These are phyloP conservation scores for Myrmecobius fasciatus DNA, from an alignment of 2,113 vertebrate genomes.

Conservation along the genomic window DNA sequence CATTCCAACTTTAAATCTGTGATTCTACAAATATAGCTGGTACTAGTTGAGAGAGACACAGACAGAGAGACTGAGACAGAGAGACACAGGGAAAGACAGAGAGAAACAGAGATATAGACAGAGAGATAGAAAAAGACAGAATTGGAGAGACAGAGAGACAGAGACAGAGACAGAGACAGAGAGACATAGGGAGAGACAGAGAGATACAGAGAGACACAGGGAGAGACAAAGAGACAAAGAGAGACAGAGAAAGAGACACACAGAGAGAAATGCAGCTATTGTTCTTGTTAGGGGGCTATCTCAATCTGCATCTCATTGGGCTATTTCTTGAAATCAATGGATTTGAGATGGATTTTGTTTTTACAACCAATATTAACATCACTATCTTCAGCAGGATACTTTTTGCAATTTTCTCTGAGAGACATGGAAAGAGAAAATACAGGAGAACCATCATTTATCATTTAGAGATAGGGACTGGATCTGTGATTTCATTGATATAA, in stretches of 20 bases:
- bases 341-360: background rate
- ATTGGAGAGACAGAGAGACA: no score
- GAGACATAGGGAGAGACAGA: no score
- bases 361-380: background rate
- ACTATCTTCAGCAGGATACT: background rate
- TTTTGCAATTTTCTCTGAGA: background rate
- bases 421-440: constrained; percentile 67
- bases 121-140: no score
- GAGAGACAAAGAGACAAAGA: no score
- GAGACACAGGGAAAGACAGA: no score
- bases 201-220: no score
- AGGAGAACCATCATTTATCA: constrained; percentile 58
- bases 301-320: background rate
- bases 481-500: background rate
- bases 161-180: no score
- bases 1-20: no score
- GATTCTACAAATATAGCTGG: no score
- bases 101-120: no score
- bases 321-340: background rate
- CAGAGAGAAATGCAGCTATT: background rate
- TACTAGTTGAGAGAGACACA: no score
- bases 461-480: constrained; percentile 47
- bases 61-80: no score
- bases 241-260: background rate
- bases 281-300: background rate